Percentiles rank a stretch among this genome's conserved stretches.
These are phyloP conservation scores for Chitala chitala DNA, from an alignment of 2,113 vertebrate species.

Conservation along the genomic window DNA sequence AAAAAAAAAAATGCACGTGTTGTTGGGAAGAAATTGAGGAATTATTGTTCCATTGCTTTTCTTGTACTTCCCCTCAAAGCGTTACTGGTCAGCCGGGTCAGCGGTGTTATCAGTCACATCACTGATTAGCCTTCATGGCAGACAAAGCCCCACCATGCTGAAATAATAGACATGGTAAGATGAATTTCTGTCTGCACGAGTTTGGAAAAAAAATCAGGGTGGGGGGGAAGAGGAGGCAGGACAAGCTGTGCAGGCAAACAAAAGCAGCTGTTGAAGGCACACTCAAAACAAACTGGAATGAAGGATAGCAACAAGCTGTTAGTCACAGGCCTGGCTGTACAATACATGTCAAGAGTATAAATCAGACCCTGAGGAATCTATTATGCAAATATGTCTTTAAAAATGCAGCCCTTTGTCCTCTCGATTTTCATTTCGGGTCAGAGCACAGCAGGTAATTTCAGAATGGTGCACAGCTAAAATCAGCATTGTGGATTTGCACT, in stretches of 20 bases:
- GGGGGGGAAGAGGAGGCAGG: conserved; percentile 25
- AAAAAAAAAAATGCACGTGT: no score
- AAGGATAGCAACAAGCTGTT: background rate
- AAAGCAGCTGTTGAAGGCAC: background rate
- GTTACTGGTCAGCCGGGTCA: background rate
- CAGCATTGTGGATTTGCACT: conserved; percentile 36
- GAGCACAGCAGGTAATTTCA: conserved; percentile 48
- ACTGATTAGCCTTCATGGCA: conserved; percentile 1
- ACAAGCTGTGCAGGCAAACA: conserved; percentile 28
- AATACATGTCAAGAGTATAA: conserved; percentile 29
- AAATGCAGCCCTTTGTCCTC: conserved; percentile 46
- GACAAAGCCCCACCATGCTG: background rate
- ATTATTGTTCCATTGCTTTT: no score
- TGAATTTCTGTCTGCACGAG: conserved; percentile 2
- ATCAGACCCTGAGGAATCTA: conserved; percentile 44
- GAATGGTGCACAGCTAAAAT: conserved; percentile 13
- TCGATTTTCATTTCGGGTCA: conserved; percentile 48
- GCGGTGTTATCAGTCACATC: background rate
- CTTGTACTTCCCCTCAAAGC: no score
- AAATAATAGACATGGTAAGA: background rate
- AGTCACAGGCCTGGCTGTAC: background rate
- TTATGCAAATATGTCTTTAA: conserved; percentile 42
- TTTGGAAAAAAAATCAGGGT: conserved; percentile 13
- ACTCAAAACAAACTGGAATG: background rate
- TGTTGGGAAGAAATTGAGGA: no score